phyloP scores from a whole-genome alignment of 2,888 invertebrate species.

The Quadroppia sp. region DNA sequence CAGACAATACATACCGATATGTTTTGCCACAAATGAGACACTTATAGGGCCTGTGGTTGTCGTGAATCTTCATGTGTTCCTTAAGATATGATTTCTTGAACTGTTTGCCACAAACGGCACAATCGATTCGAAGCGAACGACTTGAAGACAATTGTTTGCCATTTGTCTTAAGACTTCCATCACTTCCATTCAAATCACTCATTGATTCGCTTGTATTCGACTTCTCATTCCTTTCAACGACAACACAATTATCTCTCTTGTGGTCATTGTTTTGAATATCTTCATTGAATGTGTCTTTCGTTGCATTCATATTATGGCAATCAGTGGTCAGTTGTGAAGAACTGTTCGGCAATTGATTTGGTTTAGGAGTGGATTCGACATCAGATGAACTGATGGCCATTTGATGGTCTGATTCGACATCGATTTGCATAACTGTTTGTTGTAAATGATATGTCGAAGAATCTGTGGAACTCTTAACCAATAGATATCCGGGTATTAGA shows the following conservation, averaged over 20 bases:
- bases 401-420: not conserved
- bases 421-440: conserved; percentile 14
- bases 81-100: conserved; percentile 9
- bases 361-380: no score
- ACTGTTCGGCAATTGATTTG: no score
- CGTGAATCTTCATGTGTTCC: conserved; percentile 17
- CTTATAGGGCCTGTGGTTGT: not conserved
- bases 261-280: not conserved
- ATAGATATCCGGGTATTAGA: not conserved
- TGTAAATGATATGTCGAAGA: not conserved
- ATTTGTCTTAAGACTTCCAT: no score
- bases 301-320: not conserved
- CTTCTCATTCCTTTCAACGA: not conserved
- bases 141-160: not conserved
- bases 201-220: no score
- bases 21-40: not conserved
- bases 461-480: not conserved
- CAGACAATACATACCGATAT: not conserved
- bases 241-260: not conserved
- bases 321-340: no score
- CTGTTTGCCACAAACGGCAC: conserved; percentile 11
- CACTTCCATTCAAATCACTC: no score
- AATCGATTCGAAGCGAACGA: not conserved
- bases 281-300: not conserved
- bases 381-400: no score